These are phyloP conservation scores for Drosophila seguyi DNA, from an alignment of 1,140 invertebrate species.

Conservation along the genomic window DNA sequence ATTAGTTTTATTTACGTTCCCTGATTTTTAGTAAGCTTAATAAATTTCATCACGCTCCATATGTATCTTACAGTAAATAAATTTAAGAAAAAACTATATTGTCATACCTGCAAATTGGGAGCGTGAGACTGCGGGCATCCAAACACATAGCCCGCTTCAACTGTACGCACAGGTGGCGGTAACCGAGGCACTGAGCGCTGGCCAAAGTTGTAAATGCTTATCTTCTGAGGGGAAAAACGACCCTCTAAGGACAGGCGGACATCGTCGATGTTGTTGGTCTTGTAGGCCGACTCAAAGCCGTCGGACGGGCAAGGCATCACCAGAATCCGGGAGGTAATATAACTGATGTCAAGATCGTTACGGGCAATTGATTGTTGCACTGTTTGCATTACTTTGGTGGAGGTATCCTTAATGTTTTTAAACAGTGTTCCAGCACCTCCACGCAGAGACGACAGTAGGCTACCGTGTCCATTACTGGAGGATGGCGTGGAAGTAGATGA, in stretches of 20 bases:
- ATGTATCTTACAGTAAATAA: too few species aligned
- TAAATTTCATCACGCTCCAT: too few species aligned
- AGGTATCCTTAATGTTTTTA: slow-evolving; percentile 98
- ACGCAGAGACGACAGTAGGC: slow-evolving; percentile 92
- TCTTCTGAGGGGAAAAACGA: slow-evolving; percentile 90
- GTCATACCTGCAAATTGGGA: slow-evolving; percentile 87
- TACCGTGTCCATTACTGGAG: slow-evolving; percentile 84
- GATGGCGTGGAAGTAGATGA: slow-evolving; percentile 23
- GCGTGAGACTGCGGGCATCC: slow-evolving; percentile 88
- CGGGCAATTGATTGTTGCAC: slow-evolving; percentile 96
- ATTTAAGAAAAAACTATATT: neutral
- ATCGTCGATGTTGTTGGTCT: slow-evolving; percentile 97
- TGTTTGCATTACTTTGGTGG: slow-evolving; percentile 97
- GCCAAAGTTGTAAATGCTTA: slow-evolving; percentile 92
- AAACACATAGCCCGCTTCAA: slow-evolving; percentile 89
- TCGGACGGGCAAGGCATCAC: slow-evolving; percentile 98
- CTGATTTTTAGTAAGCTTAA: too few species aligned
- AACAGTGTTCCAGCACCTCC: slow-evolving; percentile 94
- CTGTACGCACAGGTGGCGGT: slow-evolving; percentile 87
- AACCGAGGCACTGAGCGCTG: slow-evolving; percentile 87
- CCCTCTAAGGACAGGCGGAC: slow-evolving; percentile 91
- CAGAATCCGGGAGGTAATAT: slow-evolving; percentile 94
- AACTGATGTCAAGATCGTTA: slow-evolving; percentile 95
- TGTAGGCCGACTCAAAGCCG: slow-evolving; percentile 96
- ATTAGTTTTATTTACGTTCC: too few species aligned